phyloP scores from a whole-genome alignment of 2,888 invertebrate species.

The Cephus nigrinus region DNA sequence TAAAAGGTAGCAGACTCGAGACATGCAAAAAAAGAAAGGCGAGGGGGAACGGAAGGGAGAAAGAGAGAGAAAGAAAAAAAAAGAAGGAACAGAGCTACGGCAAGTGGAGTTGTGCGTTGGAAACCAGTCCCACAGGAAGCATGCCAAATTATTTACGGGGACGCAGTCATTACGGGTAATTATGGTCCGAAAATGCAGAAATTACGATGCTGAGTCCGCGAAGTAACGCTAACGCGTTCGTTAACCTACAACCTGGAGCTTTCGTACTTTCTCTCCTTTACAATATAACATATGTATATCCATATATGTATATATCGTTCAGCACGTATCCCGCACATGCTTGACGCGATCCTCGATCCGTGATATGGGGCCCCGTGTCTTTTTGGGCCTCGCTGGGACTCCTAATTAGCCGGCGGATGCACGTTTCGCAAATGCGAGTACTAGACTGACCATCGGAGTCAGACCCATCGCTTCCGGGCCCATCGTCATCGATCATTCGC shows the following conservation, averaged over 20 bases:
- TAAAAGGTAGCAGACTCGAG: constrained; percentile 2
- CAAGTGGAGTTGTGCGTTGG: background rate
- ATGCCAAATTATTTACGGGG: constrained; percentile 22
- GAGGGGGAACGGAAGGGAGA: background rate
- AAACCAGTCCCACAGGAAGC: constrained; percentile 21
- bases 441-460: background rate
- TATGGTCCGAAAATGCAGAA: constrained; percentile 27
- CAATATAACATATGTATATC: constrained; percentile 12
- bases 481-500: background rate
- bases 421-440: background rate
- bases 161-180: constrained; percentile 32
- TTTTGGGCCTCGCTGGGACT: background rate
- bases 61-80: background rate
- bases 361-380: background rate
- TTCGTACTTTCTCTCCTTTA: constrained; percentile 35
- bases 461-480: background rate
- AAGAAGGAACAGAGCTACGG: background rate
- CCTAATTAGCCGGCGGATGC: background rate
- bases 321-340: background rate
- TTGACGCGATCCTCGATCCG: background rate
- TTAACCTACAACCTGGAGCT: constrained; percentile 10
- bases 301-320: background rate
- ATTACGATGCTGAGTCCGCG: constrained; percentile 13
- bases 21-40: background rate
- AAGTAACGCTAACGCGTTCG: background rate